Percentiles rank a stretch among this genome's conserved stretches.
Conservation (phyloP, 2,113 vertebrate species). For the Tachuris rubrigastra region DNA sequence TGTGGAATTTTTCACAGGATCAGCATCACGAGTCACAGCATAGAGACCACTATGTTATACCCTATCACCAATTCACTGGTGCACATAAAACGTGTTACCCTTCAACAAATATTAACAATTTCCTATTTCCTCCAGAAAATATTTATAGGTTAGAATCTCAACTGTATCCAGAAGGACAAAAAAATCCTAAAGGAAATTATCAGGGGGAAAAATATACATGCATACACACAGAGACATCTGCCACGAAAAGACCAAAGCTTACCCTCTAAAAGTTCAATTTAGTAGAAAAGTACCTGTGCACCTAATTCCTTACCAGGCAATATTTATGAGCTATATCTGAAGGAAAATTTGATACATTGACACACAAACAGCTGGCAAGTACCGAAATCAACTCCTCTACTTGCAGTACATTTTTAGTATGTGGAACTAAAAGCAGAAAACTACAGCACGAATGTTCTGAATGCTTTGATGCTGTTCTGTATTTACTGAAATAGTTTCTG, state of each 20-base stretch:
- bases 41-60: background rate
- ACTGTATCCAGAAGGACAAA: background rate
- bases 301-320: background rate
- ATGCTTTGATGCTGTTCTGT: background rate
- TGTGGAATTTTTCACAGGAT: background rate
- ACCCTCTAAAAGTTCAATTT: background rate
- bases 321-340: background rate
- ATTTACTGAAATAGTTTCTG: background rate
- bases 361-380: background rate
- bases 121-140: background rate
- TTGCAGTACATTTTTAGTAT: background rate
- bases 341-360: background rate
- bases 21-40: background rate
- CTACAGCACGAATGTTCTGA: background rate
- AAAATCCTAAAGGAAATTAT: background rate
- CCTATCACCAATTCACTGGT: background rate
- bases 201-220: background rate
- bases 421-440: background rate
- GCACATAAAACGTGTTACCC: background rate
- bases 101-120: background rate
- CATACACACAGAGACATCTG: background rate
- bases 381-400: background rate
- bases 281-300: background rate
- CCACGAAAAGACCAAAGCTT: background rate
- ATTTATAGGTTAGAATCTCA: background rate